Conservation (phyloP, 2,888 invertebrate species). For the Drosophila mimica region DNA sequence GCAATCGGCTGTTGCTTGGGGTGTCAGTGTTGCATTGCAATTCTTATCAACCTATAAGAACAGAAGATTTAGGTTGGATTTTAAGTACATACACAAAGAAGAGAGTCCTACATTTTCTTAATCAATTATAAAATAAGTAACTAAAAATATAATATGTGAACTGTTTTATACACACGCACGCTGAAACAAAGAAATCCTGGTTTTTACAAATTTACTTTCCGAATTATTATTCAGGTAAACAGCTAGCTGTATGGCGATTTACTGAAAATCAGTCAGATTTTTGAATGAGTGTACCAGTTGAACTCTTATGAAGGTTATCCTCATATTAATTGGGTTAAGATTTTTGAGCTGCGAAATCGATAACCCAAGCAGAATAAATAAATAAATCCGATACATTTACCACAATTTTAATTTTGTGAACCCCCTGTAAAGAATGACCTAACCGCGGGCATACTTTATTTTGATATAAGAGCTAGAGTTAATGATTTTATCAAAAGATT, state of each 20-base stretch:
- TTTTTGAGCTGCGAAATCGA: background rate
- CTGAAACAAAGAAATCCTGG: background rate
- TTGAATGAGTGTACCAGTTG: background rate
- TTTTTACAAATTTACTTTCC: background rate
- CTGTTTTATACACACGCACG: too few relatives aligned
- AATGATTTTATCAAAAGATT: background rate
- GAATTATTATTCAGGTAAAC: background rate
- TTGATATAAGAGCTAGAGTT: background rate
- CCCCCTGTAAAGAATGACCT: background rate
- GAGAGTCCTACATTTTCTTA: background rate
- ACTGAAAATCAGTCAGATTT: background rate
- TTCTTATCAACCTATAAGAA: constrained; percentile 87
- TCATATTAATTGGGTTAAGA: background rate
- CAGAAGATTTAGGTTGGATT: background rate
- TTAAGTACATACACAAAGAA: background rate
- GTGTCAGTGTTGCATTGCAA: constrained; percentile 88
- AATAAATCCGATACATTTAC: background rate
- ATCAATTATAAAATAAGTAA: too few relatives aligned
- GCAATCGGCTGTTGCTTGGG: constrained; percentile 56
- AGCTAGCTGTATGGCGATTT: background rate
- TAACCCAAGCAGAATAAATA: background rate
- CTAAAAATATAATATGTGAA: too few relatives aligned
- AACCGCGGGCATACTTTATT: background rate
- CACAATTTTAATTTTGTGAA: background rate
- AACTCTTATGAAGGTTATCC: too few relatives aligned